Evolutionary conservation across 2,888 invertebrate species (phyloP), one percentile per base, ranked within the genome.

Genomic region (Atethmia centrago): DNA sequence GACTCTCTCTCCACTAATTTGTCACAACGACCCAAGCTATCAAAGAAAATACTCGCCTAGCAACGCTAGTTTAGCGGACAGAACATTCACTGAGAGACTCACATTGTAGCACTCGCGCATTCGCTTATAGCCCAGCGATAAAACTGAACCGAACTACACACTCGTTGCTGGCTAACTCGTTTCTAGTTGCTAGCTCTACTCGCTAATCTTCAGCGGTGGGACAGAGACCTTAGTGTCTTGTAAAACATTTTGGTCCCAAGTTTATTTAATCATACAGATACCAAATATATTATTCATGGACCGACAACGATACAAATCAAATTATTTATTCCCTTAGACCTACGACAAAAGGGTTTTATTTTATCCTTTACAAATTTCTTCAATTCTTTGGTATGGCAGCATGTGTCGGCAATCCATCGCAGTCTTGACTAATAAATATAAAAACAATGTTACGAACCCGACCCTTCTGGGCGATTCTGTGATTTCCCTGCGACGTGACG

Each of bases 371-470:
- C 47, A 63, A 47, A 81, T 82, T 69, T 42, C 16, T 51, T 47
- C 49, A 7, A 82, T 65, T 45, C 61, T 40, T 56, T 71, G 42
- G 47, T 71, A 53, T 19, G 19, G 59, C 51, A 47, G n/a, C 83
- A 71, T 78, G 66, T 79, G 65, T 62, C 8, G 12, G 36, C 56
- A 66, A 79, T 83, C 45, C 58, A 64, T 83, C 67, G 66, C 2
- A 67, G 40, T n/a, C 67, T 64, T 64, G 28, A 28, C 67, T 80
- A 68, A 80, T 79, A 83, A 79, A 80, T 80, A 80, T 79, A 80
- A 79, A 80, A 80, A 83, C 80, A 72, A 83, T 79, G 67, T 47
- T 59, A 61, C 76, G 56, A n/a, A 14, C 21, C 51, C 67, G 55
- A 68, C 64, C 84, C 47, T 79, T 83, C 9, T 42, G 59, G 83